Evolutionary conservation across 2,113 vertebrate species (phyloP), one percentile per base, ranked within the genome.

Genomic region (Camelus bactrianus): DNA sequence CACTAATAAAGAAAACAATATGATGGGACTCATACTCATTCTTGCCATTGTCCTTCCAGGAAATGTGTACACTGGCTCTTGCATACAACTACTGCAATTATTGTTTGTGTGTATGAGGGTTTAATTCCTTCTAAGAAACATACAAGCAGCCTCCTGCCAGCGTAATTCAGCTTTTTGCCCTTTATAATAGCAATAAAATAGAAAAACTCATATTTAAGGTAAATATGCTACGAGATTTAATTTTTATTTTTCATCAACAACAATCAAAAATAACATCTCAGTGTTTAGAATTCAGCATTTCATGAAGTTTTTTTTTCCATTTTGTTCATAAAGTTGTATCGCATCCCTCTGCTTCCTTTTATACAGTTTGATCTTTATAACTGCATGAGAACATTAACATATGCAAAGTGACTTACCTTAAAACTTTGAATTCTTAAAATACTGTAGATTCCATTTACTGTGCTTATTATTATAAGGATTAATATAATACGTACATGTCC

Each of bases 341-440:
- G 80, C 19, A 50, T 52, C 20, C 7, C 42, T 77, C 17, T 65
- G 24, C 12, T 79, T 92, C 46, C 6, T 77, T 35, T 30, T 65
- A 26, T 84, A 48, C 13, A 38, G 15, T 35, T 65, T 72, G 35
- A 91, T 28, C 19, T 64, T 38, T 65, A 38, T 56, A 88, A 64
- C 58, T 79, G 19, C 14, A 1, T n/a, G 26, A n/a, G 17, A 77
- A 22, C 54, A n/a, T 64, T 83, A 76, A 77, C 8, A 22, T 54
- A 64, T 94, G 8, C 16, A 77, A 83, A 35, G 7, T 64, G 35
- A 92, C 60, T 64, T 90, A 85, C 10, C 80, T 80, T 54, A 35
- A 91, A 96, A 76, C 52, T 83, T 13, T 10, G 30, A 82, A 42
- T 77, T 92, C 16, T 64, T 83, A 35, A 92, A 94, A 92, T 72